These are phyloP conservation scores for Proterorhinus semilunaris DNA, from an alignment of 2,113 vertebrate genomes.

Conservation along the genomic window DNA sequence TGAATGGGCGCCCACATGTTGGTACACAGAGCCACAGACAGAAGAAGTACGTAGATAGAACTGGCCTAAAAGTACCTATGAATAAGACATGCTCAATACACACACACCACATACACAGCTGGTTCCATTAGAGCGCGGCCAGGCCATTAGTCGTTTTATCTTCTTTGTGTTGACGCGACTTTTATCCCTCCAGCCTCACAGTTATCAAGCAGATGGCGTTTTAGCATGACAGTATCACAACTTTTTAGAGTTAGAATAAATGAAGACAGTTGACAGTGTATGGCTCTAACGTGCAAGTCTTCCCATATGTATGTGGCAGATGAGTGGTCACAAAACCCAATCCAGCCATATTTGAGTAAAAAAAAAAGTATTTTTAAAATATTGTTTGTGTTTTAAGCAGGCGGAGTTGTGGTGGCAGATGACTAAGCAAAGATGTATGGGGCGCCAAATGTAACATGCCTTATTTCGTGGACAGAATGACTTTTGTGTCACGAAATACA, in stretches of 20 bases:
- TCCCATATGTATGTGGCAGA: slow-evolving; percentile 3
- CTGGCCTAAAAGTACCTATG: slow-evolving; percentile 38
- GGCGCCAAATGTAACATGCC: too few species aligned
- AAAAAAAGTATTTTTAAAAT: background rate
- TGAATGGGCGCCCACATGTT: slow-evolving; percentile 43
- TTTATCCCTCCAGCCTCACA: slow-evolving; percentile 16
- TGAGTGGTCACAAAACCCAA: background rate
- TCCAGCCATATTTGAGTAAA: background rate
- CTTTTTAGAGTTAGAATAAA: slow-evolving; percentile 23
- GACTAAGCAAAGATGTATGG: slow-evolving; percentile 1
- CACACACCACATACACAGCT: slow-evolving; percentile 21
- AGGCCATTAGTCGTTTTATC: slow-evolving; percentile 66
- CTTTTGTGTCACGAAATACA: too few species aligned
- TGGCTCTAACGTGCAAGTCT: slow-evolving; percentile 5
- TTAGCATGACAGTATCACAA: slow-evolving; percentile 13
- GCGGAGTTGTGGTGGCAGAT: background rate
- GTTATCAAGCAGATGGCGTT: slow-evolving; percentile 37
- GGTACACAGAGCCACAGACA: slow-evolving; percentile 48
- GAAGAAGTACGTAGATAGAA: slow-evolving; percentile 25
- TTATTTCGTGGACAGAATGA: too few species aligned
- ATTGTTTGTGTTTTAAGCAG: background rate
- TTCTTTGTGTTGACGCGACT: slow-evolving; percentile 56
- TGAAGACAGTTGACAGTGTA: slow-evolving; percentile 34
- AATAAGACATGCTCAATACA: slow-evolving; percentile 63
- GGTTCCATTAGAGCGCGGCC: slow-evolving; percentile 62